Conservation (phyloP, 2,888 invertebrate species). For the Lasioglossum morio region DNA sequence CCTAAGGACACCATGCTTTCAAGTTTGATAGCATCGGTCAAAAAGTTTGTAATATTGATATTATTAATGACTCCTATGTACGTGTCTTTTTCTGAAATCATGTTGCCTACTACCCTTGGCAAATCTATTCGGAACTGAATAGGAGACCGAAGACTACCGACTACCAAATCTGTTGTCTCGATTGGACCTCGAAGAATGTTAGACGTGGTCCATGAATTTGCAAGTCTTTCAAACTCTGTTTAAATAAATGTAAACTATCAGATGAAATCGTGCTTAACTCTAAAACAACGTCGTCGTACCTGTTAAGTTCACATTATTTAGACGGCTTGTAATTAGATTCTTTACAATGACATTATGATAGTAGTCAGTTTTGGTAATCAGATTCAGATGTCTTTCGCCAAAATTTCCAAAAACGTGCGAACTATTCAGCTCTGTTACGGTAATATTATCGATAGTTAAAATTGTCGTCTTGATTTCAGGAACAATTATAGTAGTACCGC, state of each 20-base stretch:
- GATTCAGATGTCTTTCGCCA: constrained; percentile 46
- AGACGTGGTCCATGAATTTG: constrained; percentile 67
- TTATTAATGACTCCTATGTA: constrained; percentile 83
- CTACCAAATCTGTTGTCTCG: constrained; percentile 54
- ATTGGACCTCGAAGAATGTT: constrained; percentile 65
- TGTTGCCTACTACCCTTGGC: constrained; percentile 65
- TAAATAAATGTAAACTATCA: not conserved
- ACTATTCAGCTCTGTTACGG: constrained; percentile 64
- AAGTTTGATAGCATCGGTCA: constrained; percentile 81
- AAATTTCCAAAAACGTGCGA: constrained; percentile 61
- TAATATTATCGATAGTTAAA: constrained; percentile 64
- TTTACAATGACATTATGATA: constrained; percentile 58
- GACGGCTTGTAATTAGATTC: constrained; percentile 26
- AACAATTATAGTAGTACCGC: constrained; percentile 59
- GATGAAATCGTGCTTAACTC: not conserved
- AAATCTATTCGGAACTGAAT: constrained; percentile 57
- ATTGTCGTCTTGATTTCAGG: constrained; percentile 69
- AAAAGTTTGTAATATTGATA: constrained; percentile 80
- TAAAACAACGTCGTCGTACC: constrained; percentile 39
- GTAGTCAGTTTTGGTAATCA: constrained; percentile 59
- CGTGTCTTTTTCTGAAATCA: constrained; percentile 80
- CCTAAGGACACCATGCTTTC: constrained; percentile 82
- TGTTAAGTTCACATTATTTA: constrained; percentile 30
- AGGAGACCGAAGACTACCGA: constrained; percentile 53
- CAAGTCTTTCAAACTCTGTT: constrained; percentile 51